Conservation (phyloP, 2,797 vertebrate species). For the Philypnodon macrostomus region DNA sequence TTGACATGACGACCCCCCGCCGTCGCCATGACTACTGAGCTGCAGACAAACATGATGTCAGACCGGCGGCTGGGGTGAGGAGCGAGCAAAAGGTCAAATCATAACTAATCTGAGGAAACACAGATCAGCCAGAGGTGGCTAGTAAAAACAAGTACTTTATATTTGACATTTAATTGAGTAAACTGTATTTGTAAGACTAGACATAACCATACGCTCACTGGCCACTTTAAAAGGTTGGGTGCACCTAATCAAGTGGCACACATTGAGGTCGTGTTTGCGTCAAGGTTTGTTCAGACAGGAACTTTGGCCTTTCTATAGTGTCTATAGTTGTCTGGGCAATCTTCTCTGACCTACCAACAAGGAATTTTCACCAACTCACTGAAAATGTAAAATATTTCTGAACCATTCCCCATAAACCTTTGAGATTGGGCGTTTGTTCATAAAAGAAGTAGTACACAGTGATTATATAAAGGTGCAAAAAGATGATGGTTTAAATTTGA, state of each 20-base stretch:
- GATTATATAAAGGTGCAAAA: too few relatives aligned
- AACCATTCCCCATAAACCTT: too few relatives aligned
- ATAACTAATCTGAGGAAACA: conserved; percentile 29
- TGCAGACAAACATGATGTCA: conserved; percentile 73
- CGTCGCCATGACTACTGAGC: conserved; percentile 72
- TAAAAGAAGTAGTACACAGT: too few relatives aligned
- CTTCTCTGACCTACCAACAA: too few relatives aligned
- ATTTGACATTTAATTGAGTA: not conserved
- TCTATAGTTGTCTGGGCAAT: too few relatives aligned
- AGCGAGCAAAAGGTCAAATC: conserved; percentile 38
- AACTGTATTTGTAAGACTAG: not conserved
- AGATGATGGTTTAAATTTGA: too few relatives aligned
- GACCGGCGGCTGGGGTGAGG: conserved; percentile 17
- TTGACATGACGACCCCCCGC: conserved; percentile 43
- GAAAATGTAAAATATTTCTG: too few relatives aligned
- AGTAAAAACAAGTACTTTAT: not conserved
- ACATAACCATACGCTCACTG: not conserved
- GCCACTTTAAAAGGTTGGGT: not conserved
- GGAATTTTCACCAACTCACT: too few relatives aligned
- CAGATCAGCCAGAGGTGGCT: not conserved
- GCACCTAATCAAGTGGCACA: not conserved
- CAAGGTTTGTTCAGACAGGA: too few relatives aligned
- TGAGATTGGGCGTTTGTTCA: too few relatives aligned
- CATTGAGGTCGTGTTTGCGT: too few relatives aligned
- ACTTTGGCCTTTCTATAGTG: too few relatives aligned